Evolutionary conservation across 2,113 vertebrate species (phyloP), one percentile per base, ranked within the genome.

Genomic region (Zosterops pallidus): DNA sequence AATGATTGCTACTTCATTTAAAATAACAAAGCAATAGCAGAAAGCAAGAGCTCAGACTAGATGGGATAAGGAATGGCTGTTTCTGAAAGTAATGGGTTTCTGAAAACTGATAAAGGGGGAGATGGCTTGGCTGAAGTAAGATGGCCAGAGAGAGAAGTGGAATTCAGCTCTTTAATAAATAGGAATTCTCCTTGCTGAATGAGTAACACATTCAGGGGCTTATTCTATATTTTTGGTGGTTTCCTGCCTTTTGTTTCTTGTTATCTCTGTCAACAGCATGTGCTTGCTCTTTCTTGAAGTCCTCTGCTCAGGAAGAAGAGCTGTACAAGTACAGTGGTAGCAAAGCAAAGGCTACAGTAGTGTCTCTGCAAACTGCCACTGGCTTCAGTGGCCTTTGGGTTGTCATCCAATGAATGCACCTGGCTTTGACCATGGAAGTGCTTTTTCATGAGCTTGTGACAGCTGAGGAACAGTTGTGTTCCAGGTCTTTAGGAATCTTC

Each of bases 161-260:
- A 80, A 29, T 44, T 53, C 7, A 37, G 22, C 44, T 67, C 12
- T 68, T 53, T 9, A 42, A 14, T 64, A 77, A 77, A 35, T 29
- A 50, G 9, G 25, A 59, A 19, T 62, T 29, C 3, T 31, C 10
- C 10, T 72, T 69, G 14, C 5, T 83, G 44, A 75, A 50, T 15
- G 4, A 52, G 23, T 59, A 59, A 49, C 0, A 1, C 5, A 2
- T 64, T 72, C 9, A 72, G 37, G 12, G n/a, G 1, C 9, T 28
- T 76, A 0, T 55, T 4, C 60, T 65, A 11, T 53, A 29, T 55
- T 55, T 71, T 39, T 60, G 2, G 6, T 53, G 7, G 15, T 68
- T 5, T 74, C 46, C 4, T 75, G 25, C 25, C 23, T 70, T 74
- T 70, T 14, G 2, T 65, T 89, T 74, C 19, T 24, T 65, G 16